phyloP scores from a whole-genome alignment of 2,113 vertebrate species.

The Ailurus styani region DNA sequence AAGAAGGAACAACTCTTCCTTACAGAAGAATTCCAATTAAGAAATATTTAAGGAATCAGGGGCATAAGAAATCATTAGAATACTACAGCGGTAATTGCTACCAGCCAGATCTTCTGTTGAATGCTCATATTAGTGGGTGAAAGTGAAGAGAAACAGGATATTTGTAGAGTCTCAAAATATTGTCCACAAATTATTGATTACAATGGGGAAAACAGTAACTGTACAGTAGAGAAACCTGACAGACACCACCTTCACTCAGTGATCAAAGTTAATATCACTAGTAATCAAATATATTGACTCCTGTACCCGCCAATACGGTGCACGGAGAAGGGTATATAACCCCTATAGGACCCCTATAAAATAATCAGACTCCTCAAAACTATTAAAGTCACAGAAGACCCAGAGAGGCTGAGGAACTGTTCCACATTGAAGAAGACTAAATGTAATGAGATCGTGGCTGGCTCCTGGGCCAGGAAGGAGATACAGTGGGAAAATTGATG shows the following conservation, averaged over 20 bases:
- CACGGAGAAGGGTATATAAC: background rate
- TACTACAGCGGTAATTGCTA: background rate
- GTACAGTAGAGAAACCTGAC: background rate
- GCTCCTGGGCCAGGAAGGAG: background rate
- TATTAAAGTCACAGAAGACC: background rate
- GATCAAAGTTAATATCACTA: background rate
- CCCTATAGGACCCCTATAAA: background rate
- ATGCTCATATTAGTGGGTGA: background rate
- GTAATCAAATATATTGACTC: background rate
- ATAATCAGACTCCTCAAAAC: background rate
- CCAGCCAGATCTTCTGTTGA: background rate
- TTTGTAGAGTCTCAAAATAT: background rate
- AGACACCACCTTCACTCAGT: background rate
- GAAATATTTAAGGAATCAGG: background rate
- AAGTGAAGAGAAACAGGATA: background rate
- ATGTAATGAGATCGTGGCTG: background rate
- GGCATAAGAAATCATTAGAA: background rate
- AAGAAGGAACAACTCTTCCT: background rate
- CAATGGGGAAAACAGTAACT: background rate
- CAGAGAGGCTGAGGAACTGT: background rate
- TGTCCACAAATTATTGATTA: background rate
- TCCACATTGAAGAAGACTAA: background rate
- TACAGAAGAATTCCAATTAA: background rate
- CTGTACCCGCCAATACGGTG: background rate
- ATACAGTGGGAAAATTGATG: background rate